Percentiles rank a stretch among this genome's conserved stretches.
These are phyloP conservation scores for Parasteatoda tepidariorum DNA, from an alignment of 1,140 invertebrate species.

Conservation along the genomic window DNA sequence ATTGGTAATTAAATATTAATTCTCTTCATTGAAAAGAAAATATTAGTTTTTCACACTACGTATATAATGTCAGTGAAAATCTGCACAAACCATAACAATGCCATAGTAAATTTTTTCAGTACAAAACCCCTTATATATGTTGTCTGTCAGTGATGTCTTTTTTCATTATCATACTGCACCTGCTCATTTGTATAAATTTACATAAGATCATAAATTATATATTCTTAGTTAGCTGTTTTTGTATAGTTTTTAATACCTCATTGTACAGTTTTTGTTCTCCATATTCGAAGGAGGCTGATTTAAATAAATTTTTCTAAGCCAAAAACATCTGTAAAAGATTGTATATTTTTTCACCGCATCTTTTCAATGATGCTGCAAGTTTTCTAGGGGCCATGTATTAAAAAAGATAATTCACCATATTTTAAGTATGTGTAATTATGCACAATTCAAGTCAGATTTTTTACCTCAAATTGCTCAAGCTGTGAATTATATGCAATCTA, in stretches of 20 bases:
- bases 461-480: constrained; percentile 53
- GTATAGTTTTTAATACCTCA: constrained; percentile 37
- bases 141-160: not conserved
- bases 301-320: constrained; percentile 8
- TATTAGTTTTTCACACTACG: not conserved
- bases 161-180: not conserved
- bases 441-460: constrained; percentile 37
- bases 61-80: not conserved
- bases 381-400: constrained; percentile 42
- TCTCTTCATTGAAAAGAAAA: not conserved
- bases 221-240: constrained; percentile 3
- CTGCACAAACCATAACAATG: not conserved
- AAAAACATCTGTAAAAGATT: constrained; percentile 19
- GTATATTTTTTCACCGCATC: constrained; percentile 49
- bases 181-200: constrained; percentile 31
- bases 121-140: not conserved
- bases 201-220: not conserved
- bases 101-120: not conserved
- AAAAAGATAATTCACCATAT: constrained; percentile 23
- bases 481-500: too few species aligned
- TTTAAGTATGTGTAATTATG: constrained; percentile 1
- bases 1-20: not conserved
- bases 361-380: constrained; percentile 24
- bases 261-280: constrained; percentile 34
- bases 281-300: constrained; percentile 8